Evolutionary conservation across 2,797 vertebrate species (phyloP).

Genomic region (Choloepus didactylus): DNA sequence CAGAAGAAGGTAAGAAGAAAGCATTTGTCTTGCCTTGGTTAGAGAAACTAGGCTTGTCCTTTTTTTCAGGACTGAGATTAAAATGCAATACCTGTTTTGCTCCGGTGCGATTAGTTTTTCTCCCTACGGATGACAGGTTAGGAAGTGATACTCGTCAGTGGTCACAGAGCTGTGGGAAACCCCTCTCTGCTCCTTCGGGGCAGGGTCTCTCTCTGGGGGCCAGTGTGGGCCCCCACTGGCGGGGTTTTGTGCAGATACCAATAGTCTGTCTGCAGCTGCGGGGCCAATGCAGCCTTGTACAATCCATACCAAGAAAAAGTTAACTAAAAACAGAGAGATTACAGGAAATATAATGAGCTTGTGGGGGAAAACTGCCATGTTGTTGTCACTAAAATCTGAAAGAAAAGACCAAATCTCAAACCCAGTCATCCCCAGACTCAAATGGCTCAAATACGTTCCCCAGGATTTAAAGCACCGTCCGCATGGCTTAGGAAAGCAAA

Average conservation of each 20-base stretch:
- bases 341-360: constrained; percentile 40
- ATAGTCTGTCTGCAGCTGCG: background rate
- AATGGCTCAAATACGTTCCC: constrained; percentile 34
- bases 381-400: constrained; percentile 69
- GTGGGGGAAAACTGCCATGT: constrained; percentile 2
- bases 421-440: background rate
- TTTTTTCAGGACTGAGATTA: background rate
- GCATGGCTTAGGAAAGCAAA: constrained; percentile 88
- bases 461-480: constrained; percentile 84
- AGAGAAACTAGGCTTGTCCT: fast-evolving
- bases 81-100: constrained; percentile 47
- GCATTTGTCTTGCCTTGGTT: background rate
- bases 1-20: constrained; percentile 34
- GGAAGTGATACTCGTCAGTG: background rate
- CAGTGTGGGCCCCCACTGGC: constrained; percentile 17
- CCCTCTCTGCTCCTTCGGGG: background rate
- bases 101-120: background rate
- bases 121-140: background rate
- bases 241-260: background rate
- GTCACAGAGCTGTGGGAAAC: too few species aligned
- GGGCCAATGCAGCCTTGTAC: background rate
- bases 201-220: background rate
- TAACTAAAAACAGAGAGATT: constrained; percentile 52
- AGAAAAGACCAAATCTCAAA: constrained; percentile 25
- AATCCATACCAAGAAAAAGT: constrained; percentile 7